Conservation (phyloP, 2,888 invertebrate species). For the Tortrix viridana region DNA sequence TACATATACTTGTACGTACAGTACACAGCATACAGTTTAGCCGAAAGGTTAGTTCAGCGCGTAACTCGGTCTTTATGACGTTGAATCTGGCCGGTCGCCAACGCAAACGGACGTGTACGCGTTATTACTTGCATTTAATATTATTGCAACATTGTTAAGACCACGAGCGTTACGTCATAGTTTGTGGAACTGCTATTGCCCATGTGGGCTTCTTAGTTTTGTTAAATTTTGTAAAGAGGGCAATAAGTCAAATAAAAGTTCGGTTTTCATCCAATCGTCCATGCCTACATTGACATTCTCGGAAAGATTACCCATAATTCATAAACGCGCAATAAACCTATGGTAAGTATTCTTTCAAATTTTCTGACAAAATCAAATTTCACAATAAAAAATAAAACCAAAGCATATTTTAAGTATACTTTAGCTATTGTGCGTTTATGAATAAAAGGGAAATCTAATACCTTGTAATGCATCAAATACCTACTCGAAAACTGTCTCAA, state of each 20-base stretch:
- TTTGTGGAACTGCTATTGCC: not conserved
- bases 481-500: slow-evolving; percentile 6
- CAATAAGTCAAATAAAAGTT: too few relatives aligned
- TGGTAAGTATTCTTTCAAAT: too few relatives aligned
- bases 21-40: slow-evolving; percentile 10
- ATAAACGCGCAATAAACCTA: too few relatives aligned
- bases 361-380: too few relatives aligned
- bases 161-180: slow-evolving; percentile 15
- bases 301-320: too few relatives aligned
- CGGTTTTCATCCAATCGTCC: too few relatives aligned
- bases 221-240: not conserved
- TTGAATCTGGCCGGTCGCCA: slow-evolving; percentile 27
- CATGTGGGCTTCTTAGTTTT: not conserved
- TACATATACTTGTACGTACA: too few relatives aligned
- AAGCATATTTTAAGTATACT: too few relatives aligned
- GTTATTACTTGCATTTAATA: slow-evolving; percentile 36
- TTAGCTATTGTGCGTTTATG: too few relatives aligned
- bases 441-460: too few relatives aligned
- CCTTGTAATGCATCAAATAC: not conserved
- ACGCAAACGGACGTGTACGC: slow-evolving; percentile 29
- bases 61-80: slow-evolving; percentile 29
- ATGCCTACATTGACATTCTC: too few relatives aligned
- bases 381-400: too few relatives aligned
- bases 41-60: slow-evolving; percentile 29
- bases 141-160: slow-evolving; percentile 30